Evolutionary conservation across 2,888 invertebrate genomes (phyloP), one percentile per base, ranked within the genome.

Genomic region (Callyntrura guangdongensis): DNA sequence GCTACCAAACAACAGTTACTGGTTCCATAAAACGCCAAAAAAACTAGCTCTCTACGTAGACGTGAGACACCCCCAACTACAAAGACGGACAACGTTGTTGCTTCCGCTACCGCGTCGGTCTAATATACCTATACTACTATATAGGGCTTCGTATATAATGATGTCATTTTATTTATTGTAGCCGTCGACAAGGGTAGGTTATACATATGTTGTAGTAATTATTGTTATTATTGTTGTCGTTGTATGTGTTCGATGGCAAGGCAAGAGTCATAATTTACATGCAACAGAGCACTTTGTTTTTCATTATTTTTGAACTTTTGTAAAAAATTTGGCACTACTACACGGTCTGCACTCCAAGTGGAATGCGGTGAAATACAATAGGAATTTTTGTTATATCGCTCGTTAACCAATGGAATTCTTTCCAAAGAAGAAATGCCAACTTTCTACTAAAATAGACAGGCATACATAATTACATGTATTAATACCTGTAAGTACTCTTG

Each of bases 11-110:
- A 8, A 1, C 67, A 25, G 12, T 67, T 77, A 22, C 45, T 20
- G 12, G 47, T 1, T 74, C 67, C 47, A 74, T 22, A 47, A 74
- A 74, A 74, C 47, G 74, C 74, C 47, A 74, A 72, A 72, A 61
- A 56, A 56, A 72, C 17, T 45, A 67, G 53, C 53, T 53, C 53
- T 20, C 2, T n/a, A 53, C 11, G 53, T 14, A 4, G 27, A 1
- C 11, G 5, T 9, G 36, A 67, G 27, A 27, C 69, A n/a, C n/a
- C 17, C 36, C 17, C 69, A 9, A 49, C 47, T 49, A 49, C 45
- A 74, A n/a, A 25, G 74, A 74, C 49, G n/a, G n/a, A n/a, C n/a
- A 72, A 72, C 45, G 17, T 17, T 14, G 20, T 11, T 20, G n/a
- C 12, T 74, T 20, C 11, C 11, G 64, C 25, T 22, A 4, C 20